Percentiles rank a stretch among this genome's conserved stretches.
Evolutionary conservation across 1,140 invertebrate genomes (phyloP).

Genomic region (Coenobita brevimanus): DNA sequence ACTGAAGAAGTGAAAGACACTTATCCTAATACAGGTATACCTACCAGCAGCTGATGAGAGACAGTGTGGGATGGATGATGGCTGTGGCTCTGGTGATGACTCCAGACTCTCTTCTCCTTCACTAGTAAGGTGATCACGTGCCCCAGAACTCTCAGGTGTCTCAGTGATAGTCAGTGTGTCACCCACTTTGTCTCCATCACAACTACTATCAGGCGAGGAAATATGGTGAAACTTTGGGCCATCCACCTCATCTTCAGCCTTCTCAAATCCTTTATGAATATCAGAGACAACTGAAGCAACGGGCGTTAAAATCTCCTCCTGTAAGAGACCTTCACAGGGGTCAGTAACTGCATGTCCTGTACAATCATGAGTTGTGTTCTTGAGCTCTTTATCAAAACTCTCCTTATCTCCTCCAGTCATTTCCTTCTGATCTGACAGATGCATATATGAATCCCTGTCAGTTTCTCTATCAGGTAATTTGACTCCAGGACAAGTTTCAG

Average conservation of each 20-base stretch:
- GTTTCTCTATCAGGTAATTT: background rate
- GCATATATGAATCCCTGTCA: no score
- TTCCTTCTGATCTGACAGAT: no score
- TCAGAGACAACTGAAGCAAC: background rate
- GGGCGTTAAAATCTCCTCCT: background rate
- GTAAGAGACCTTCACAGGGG: background rate
- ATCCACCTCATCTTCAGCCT: background rate
- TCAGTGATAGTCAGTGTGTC: slow-evolving; percentile 45
- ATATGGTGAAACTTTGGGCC: slow-evolving; percentile 32
- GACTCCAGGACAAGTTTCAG: background rate
- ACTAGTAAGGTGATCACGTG: slow-evolving; percentile 32
- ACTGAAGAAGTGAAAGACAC: no score
- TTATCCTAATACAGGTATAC: no score
- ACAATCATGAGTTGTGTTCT: no score
- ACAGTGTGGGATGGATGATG: slow-evolving; percentile 44
- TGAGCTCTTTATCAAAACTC: no score
- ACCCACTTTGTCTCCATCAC: slow-evolving; percentile 39
- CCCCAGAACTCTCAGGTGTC: slow-evolving; percentile 43
- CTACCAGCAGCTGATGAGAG: slow-evolving; percentile 46
- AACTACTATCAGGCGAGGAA: slow-evolving; percentile 40
- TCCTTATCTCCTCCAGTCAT: no score
- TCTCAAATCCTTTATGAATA: background rate
- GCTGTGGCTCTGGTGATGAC: slow-evolving; percentile 51
- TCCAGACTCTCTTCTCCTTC: slow-evolving; percentile 58
- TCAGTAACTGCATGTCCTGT: background rate